Conservation (phyloP, 1,140 invertebrate genomes). For the Mercenaria mercenaria region DNA sequence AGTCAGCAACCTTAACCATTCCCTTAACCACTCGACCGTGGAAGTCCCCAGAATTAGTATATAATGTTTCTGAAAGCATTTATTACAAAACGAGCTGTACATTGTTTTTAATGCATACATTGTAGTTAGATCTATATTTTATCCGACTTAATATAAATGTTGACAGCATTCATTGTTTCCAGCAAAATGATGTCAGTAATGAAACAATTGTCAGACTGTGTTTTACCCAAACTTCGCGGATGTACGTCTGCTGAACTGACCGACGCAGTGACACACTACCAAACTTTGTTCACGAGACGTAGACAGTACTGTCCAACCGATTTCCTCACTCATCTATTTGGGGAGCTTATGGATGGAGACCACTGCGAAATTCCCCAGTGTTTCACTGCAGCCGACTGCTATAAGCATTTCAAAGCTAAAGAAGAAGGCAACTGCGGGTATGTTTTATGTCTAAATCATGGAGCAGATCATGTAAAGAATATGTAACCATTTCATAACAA, state of each 20-base stretch:
- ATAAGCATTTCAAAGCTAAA: background rate
- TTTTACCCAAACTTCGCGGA: background rate
- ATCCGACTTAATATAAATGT: too few species aligned
- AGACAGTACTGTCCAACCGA: background rate
- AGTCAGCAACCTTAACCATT: too few species aligned
- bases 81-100: too few species aligned
- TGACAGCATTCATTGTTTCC: too few species aligned
- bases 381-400: background rate
- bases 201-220: slow-evolving; percentile 13
- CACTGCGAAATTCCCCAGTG: background rate
- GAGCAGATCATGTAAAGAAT: background rate
- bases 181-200: background rate
- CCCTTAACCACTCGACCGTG: too few species aligned
- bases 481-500: too few species aligned
- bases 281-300: background rate
- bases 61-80: too few species aligned
- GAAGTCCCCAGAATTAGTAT: too few species aligned
- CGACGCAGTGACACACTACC: background rate
- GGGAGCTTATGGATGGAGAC: background rate
- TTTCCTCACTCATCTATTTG: background rate
- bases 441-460: too few species aligned
- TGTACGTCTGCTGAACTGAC: background rate
- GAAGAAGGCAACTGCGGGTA: background rate
- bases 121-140: too few species aligned
- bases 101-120: too few species aligned